A percentile compares a stretch with the other conserved stretches of the same genome.
These are phyloP conservation scores for Meda fulgida DNA, from an alignment of 2,797 vertebrate genomes.

Conservation along the genomic window DNA sequence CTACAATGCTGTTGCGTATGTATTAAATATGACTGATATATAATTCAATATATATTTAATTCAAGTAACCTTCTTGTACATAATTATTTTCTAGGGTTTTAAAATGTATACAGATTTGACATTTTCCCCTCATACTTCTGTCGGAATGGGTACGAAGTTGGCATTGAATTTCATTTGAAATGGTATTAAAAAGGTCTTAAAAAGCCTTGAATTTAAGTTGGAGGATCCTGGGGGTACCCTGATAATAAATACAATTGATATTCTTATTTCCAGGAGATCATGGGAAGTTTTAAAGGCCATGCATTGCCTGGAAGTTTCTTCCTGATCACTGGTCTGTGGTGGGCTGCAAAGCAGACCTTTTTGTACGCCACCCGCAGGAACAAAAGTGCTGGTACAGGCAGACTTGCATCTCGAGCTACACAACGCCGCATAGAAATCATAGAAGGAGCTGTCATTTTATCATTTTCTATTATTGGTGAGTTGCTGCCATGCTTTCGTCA, in stretches of 20 bases:
- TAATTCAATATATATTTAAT: no score
- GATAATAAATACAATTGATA: neutral
- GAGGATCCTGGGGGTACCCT: no score
- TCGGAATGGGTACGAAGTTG: no score
- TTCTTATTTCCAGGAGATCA: constrained; percentile 59
- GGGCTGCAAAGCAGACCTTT: constrained; percentile 86
- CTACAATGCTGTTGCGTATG: no score
- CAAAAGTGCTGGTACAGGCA: constrained; percentile 81
- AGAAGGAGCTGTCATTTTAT: constrained; percentile 80
- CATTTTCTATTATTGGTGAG: constrained; percentile 88
- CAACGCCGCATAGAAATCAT: constrained; percentile 87
- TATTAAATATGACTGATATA: no score
- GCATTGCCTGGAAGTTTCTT: constrained; percentile 90
- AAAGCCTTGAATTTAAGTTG: no score
- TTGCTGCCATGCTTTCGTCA: constrained; percentile 2
- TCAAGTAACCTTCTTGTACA: no score
- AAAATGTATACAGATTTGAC: no score
- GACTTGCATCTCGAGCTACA: constrained; percentile 80
- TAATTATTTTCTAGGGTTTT: no score
- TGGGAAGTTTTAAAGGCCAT: constrained; percentile 93
- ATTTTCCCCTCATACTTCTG: no score
- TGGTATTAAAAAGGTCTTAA: no score
- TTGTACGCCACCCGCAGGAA: constrained; percentile 85
- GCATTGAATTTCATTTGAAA: no score
- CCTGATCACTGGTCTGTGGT: constrained; percentile 88